Conservation (phyloP, 2,888 invertebrate species). For the Sminthurinus aureus region DNA sequence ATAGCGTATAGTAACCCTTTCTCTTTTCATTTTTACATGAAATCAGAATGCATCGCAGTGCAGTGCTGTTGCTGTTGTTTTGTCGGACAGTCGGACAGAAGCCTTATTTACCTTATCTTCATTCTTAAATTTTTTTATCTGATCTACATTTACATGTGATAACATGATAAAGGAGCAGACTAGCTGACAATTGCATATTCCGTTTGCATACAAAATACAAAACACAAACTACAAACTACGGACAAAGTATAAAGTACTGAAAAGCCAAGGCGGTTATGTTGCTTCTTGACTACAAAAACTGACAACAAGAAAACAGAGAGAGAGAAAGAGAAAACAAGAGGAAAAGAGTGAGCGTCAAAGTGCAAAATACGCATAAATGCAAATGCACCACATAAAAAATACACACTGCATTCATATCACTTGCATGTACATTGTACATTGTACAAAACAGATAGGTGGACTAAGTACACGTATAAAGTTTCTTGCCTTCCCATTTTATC, state of each 20-base stretch:
- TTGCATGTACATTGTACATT: neutral
- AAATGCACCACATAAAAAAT: neutral
- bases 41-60: neutral
- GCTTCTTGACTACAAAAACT: neutral
- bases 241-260: too few relatives aligned
- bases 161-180: too few relatives aligned
- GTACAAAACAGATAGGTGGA: too few relatives aligned
- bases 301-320: neutral
- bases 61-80: neutral
- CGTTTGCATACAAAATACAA: neutral
- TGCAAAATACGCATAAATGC: neutral
- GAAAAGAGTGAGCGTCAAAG: neutral
- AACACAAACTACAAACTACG: too few relatives aligned
- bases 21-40: neutral
- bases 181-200: neutral
- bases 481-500: constrained; percentile 8
- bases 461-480: neutral
- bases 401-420: neutral
- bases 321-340: neutral
- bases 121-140: neutral
- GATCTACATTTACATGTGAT: neutral
- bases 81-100: neutral
- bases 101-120: neutral
- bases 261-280: neutral
- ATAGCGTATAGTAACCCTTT: too few relatives aligned